Evolutionary conservation across 2,888 invertebrate species (phyloP).

Genomic region (Subacronicta megacephala): DNA sequence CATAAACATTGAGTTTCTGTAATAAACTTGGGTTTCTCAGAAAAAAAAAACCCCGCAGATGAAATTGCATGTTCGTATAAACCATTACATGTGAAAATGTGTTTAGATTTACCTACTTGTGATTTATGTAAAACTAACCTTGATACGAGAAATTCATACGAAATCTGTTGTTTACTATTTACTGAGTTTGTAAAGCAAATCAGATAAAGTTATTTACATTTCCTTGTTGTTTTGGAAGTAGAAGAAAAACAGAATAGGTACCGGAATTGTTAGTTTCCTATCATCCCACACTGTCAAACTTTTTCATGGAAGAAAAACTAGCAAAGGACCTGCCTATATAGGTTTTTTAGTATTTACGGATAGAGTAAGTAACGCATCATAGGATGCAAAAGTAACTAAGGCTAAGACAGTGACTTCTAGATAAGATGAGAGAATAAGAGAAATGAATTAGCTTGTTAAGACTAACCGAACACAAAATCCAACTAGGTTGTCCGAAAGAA

Average conservation of each 20-base stretch:
- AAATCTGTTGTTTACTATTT: conserved; percentile 8
- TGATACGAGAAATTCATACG: conserved; percentile 16
- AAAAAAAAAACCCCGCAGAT: conserved; percentile 19
- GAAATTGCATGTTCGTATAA: conserved; percentile 5
- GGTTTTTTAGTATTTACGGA: too few relatives aligned
- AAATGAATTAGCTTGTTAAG: too few relatives aligned
- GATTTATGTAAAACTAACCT: conserved; percentile 44
- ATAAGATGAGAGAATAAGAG: too few relatives aligned
- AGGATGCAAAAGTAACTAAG: too few relatives aligned
- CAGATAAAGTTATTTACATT: conserved; percentile 2
- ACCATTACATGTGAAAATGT: background rate
- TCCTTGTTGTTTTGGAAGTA: conserved; percentile 10
- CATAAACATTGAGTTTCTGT: conserved; percentile 13
- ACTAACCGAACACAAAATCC: too few relatives aligned
- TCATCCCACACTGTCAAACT: background rate
- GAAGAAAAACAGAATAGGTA: background rate
- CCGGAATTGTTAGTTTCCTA: background rate
- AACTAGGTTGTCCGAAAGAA: too few relatives aligned
- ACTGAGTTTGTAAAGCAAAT: conserved; percentile 13
- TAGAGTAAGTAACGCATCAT: too few relatives aligned
- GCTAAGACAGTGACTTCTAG: too few relatives aligned
- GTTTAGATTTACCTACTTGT: conserved; percentile 13
- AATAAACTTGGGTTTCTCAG: conserved; percentile 9
- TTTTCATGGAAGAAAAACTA: background rate
- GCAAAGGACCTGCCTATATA: conserved; percentile 6